Percentiles rank a stretch among this genome's conserved stretches.
These are phyloP conservation scores for Leptodirus hochenwartii DNA, from an alignment of 2,888 invertebrate species.

Conservation along the genomic window DNA sequence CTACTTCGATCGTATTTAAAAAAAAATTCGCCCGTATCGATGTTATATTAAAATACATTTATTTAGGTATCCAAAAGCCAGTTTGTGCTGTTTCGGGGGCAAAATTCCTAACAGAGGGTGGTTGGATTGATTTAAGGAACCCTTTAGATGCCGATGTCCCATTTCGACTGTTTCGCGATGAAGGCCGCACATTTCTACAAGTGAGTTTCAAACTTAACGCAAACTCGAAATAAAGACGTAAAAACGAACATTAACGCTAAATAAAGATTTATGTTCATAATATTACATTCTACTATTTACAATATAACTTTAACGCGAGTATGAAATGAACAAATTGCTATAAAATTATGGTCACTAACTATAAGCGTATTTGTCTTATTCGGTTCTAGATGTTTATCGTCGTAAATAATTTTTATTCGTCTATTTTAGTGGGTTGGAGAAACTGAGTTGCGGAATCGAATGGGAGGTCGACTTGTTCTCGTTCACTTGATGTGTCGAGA, in stretches of 20 bases:
- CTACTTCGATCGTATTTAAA: too few relatives aligned
- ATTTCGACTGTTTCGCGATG: conserved; percentile 65
- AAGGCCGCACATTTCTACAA: conserved; percentile 64
- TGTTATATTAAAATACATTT: too few relatives aligned
- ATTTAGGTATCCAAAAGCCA: conserved; percentile 60
- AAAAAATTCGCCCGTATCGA: too few relatives aligned
- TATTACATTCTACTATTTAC: too few relatives aligned
- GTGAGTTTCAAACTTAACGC: conserved; percentile 27
- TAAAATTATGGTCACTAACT: too few relatives aligned
- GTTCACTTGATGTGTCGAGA: conserved; percentile 67
- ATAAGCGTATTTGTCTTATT: too few relatives aligned
- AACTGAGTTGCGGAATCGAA: conserved; percentile 49
- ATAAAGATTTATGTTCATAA: too few relatives aligned
- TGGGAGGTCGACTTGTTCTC: conserved; percentile 66
- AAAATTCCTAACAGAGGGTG: conserved; percentile 58
- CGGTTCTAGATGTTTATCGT: too few relatives aligned
- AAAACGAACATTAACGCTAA: too few relatives aligned
- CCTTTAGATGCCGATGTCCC: conserved; percentile 59
- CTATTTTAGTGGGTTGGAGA: conserved; percentile 76
- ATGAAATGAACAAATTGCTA: too few relatives aligned
- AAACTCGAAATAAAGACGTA: neutral
- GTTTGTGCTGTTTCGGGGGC: conserved; percentile 75
- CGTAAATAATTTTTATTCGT: too few relatives aligned
- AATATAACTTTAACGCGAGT: too few relatives aligned
- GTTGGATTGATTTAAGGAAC: conserved; percentile 66